Evolutionary conservation across 2,888 invertebrate genomes (phyloP).

Genomic region (Apantesis nais): DNA sequence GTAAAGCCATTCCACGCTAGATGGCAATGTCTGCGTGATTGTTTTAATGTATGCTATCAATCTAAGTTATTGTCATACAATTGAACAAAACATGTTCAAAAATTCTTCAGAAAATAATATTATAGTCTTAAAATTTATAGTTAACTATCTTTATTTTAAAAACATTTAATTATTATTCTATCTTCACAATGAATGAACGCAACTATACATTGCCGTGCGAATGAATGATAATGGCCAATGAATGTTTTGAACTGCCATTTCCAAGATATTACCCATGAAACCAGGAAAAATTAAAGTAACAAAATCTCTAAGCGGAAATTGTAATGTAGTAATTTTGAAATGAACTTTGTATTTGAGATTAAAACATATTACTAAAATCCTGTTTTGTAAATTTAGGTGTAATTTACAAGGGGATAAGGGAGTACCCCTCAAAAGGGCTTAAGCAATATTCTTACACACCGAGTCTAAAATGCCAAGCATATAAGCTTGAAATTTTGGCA

Average conservation of each 20-base stretch:
- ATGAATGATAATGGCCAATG: constrained; percentile 47
- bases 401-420: too few species aligned
- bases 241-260: constrained; percentile 27
- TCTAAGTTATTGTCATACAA: neutral
- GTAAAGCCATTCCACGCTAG: constrained; percentile 31
- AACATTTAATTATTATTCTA: neutral
- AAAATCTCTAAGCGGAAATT: too few species aligned
- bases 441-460: too few species aligned
- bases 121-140: neutral
- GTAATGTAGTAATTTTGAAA: too few species aligned
- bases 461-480: too few species aligned
- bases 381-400: too few species aligned
- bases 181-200: constrained; percentile 46
- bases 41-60: neutral
- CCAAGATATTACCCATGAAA: constrained; percentile 20
- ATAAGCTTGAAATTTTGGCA: too few species aligned
- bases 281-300: neutral
- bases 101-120: neutral
- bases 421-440: too few species aligned
- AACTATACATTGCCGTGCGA: constrained; percentile 31
- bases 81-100: too few species aligned
- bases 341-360: too few species aligned
- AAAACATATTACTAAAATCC: too few species aligned
- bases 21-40: constrained; percentile 20
- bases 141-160: neutral